Percentiles rank a stretch among this genome's conserved stretches.
phyloP scores from a whole-genome alignment of 2,113 vertebrate species.

The Vanacampus margaritifer region DNA sequence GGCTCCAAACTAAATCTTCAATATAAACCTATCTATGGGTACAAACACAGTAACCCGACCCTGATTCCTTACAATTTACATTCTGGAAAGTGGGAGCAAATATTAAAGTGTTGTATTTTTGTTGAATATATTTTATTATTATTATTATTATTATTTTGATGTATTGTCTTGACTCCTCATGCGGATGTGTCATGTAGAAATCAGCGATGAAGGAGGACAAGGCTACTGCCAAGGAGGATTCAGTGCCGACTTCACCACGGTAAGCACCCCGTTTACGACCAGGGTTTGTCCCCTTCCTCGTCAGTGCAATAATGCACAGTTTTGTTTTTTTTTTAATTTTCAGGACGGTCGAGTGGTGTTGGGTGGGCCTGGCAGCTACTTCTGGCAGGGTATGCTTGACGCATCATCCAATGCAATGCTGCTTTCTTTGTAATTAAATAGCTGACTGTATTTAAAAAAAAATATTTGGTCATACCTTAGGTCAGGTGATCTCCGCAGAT shows the following conservation, averaged over 20 bases:
- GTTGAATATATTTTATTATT: neutral
- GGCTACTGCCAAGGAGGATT: conserved; percentile 92
- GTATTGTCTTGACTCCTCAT: neutral
- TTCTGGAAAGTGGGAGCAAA: neutral
- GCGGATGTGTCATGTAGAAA: conserved; percentile 64
- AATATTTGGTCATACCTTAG: conserved; percentile 50
- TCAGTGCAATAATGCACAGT: conserved; percentile 14
- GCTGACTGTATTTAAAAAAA: neutral
- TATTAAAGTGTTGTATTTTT: neutral
- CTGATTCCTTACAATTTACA: neutral
- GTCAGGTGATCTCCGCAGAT: conserved; percentile 83
- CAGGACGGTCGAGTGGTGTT: conserved; percentile 85
- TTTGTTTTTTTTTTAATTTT: conserved; percentile 20
- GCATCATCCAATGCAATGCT: neutral
- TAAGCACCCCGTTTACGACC: conserved; percentile 38
- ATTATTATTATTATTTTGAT: neutral
- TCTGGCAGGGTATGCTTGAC: conserved; percentile 82
- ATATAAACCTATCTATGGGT: neutral
- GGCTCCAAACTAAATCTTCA: neutral
- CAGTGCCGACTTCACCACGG: conserved; percentile 88
- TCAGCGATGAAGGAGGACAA: conserved; percentile 68
- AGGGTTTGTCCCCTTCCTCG: neutral
- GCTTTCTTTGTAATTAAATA: neutral
- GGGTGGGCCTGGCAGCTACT: conserved; percentile 88
- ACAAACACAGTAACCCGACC: neutral